Conservation (phyloP, 2,888 invertebrate genomes). For the Deroplatys truncata region DNA sequence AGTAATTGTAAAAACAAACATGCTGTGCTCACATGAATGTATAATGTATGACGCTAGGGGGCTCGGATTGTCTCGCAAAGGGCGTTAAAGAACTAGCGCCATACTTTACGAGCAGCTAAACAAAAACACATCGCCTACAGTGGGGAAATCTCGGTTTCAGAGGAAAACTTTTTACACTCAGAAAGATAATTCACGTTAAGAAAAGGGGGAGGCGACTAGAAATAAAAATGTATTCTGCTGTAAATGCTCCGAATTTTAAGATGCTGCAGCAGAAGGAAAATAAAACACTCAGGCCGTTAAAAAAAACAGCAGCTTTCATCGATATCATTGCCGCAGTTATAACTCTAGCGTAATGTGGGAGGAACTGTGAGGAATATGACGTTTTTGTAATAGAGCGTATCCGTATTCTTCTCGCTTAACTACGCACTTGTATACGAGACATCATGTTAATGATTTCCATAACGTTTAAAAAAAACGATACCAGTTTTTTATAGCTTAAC, state of each 20-base stretch:
- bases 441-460: too few species aligned
- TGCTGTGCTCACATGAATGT: not conserved
- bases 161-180: not conserved
- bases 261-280: not conserved
- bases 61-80: not conserved
- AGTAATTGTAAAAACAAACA: not conserved
- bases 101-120: not conserved
- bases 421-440: too few species aligned
- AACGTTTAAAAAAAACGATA: too few species aligned
- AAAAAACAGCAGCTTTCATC: not conserved
- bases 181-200: not conserved
- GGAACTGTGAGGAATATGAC: too few species aligned
- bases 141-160: not conserved
- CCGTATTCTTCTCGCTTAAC: too few species aligned
- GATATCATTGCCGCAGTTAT: not conserved
- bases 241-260: not conserved
- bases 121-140: not conserved
- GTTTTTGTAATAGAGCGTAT: too few species aligned
- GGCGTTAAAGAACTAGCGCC: not conserved
- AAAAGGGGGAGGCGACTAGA: not conserved
- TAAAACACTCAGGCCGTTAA: too few species aligned
- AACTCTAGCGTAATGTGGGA: not conserved
- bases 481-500: too few species aligned
- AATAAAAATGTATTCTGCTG: not conserved
- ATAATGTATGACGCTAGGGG: not conserved